Evolutionary conservation across 2,797 vertebrate genomes (phyloP).

Genomic region (Botia kubotai): DNA sequence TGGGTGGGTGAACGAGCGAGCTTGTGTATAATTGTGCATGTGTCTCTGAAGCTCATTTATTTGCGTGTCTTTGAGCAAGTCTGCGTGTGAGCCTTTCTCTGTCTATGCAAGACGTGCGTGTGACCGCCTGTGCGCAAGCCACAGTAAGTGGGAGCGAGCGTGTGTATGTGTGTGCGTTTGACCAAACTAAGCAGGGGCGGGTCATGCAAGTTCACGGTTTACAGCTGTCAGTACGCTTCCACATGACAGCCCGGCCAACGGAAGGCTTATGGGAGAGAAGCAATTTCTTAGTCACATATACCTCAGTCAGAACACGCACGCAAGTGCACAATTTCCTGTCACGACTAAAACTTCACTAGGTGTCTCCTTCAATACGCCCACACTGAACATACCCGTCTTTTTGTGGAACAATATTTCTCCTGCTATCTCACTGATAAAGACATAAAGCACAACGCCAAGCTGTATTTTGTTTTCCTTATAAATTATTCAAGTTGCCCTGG

Average conservation of each 20-base stretch:
- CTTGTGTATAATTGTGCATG: constrained; percentile 31
- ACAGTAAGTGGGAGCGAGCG: constrained; percentile 32
- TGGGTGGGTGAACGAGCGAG: constrained; percentile 29
- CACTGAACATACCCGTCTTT: neutral
- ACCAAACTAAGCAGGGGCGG: constrained; percentile 73
- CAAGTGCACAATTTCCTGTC: constrained; percentile 31
- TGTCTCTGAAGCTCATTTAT: constrained; percentile 32
- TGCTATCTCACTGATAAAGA: neutral
- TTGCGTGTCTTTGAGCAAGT: constrained; percentile 32
- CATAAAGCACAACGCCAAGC: neutral
- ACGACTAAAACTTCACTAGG: neutral
- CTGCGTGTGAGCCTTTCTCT: constrained; percentile 69
- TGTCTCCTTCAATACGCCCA: neutral
- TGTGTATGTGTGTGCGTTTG: constrained; percentile 71
- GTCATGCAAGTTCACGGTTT: constrained; percentile 78
- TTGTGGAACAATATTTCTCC: too few species aligned
- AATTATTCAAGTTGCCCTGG: neutral
- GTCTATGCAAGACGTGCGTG: constrained; percentile 68
- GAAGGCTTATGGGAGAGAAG: constrained; percentile 32
- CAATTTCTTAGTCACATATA: constrained; percentile 20
- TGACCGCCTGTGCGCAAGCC: constrained; percentile 64
- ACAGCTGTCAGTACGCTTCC: constrained; percentile 66
- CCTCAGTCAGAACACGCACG: constrained; percentile 10
- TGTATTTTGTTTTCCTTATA: neutral
- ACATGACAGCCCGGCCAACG: constrained; percentile 63